Conservation (phyloP, 2,113 vertebrate genomes). For the Cairina moschata region DNA sequence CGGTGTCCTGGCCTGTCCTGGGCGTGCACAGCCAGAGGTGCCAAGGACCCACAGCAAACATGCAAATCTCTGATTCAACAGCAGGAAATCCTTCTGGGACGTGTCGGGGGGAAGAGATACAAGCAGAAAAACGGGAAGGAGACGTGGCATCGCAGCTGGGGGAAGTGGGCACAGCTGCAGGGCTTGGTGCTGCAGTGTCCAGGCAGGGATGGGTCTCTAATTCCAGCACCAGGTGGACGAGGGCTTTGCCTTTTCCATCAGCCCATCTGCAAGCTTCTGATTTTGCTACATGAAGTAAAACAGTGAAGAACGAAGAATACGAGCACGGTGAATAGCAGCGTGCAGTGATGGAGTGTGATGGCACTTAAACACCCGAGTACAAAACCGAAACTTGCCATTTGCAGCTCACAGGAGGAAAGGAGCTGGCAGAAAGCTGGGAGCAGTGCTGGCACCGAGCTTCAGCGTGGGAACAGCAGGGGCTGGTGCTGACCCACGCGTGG, state of each 20-base stretch:
- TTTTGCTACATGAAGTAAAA: accelerated
- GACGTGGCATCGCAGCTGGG: not conserved
- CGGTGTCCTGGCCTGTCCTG: accelerated
- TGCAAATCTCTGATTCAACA: not conserved
- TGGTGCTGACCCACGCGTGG: no score
- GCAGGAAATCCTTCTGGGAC: not conserved
- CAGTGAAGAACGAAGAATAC: not conserved
- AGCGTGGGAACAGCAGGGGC: no score
- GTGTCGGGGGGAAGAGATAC: not conserved
- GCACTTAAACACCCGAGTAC: no score
- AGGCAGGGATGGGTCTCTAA: not conserved
- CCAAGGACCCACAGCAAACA: accelerated
- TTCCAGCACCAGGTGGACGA: not conserved
- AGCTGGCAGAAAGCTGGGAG: no score
- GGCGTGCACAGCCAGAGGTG: not conserved
- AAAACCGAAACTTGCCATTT: not conserved
- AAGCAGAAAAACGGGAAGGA: not conserved
- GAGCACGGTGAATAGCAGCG: not conserved
- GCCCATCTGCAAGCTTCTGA: not conserved
- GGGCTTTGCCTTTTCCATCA: not conserved
- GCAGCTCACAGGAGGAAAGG: not conserved
- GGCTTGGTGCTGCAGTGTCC: not conserved
- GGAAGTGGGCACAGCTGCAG: not conserved
- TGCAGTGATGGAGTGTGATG: not conserved
- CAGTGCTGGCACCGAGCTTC: no score